Base-by-base conservation (phyloP, 2,113 vertebrate genomes). In the Vidua macroura region DNA sequence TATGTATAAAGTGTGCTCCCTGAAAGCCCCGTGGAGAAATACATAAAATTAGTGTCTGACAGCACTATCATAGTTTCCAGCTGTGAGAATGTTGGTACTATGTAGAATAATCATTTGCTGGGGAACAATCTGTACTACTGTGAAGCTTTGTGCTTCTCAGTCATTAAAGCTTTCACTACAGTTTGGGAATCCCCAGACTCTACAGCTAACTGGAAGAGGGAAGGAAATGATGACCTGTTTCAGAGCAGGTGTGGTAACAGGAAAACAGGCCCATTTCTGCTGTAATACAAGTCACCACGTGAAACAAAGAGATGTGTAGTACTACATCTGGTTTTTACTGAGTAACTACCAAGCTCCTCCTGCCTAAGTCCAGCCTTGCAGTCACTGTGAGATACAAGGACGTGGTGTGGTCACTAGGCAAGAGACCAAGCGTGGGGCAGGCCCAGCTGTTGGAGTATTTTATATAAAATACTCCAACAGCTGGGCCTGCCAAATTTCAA, bases 361-460 rank as follows among this genome's bases (percentile, higher is more conserved):
- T 33, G 62, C 28, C 1, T 4, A 49, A 62, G 43, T 14, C 25
- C 75, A 52, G 74, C 67, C 62, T 13, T 19, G 17, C 31, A 35
- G 70, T 28, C 69, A 13, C 43, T 59, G 73, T 13, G 68, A 63
- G 31, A 39, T 17, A 30, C 27, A 24, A 1, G 17, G 30, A 35
- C 46, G 9, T 3, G 0, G 1, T 3, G 7, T 3, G 37, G 68
- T 43, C 62, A 49, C 78, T 10, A 12, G 33, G 79, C 60, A 72
- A 75, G 66, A 78, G 53, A 55, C 14, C 41, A 23, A 59, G 44
- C 1, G 3, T 2, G 16, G 44, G 30, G 67, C 75, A 15, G 18
- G 22, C 59, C 27, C 27, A 39, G 48, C 5, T 3, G 1, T 4
- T 31, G 22, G 28, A 75, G 16, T 3, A 62, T 19, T 33, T 35